Evolutionary conservation across 2,113 vertebrate genomes (phyloP), one percentile per base, ranked within the genome.

Genomic region (Halcyon malimbica): DNA sequence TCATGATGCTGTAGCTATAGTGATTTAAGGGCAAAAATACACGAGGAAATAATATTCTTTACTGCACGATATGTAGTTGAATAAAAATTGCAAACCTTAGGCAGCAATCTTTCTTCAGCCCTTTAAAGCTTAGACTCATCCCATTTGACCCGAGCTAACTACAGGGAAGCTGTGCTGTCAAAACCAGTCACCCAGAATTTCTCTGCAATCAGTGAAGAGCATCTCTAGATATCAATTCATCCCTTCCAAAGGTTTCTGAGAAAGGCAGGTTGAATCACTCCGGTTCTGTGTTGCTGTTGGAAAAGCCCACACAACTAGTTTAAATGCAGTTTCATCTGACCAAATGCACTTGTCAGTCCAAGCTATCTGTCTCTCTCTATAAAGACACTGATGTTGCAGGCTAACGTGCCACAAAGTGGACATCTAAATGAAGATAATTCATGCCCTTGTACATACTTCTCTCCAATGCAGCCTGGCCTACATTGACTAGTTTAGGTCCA

Each of bases 271-370:
- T 14, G 16, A 85, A 44, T 16, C 6, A 4, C 4, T 6, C 33
- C 39, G 17, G 25, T 78, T 48, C 20, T 16, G 7, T 48, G 37
- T 3, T 67, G 33, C 2, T 29, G 5, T 8, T 44, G 20, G 28
- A 31, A 88, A 73, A 89, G 10, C 28, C 39, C 37, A 80, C 54
- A 37, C 1, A 59, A 31, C 5, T 2, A 39, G 7, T 37, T 79
- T 33, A 92, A 12, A 51, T 7, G 73, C 14, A 1, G 8, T 44
- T 87, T 73, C 35, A n/a, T 10, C 74, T 73, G 12, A 42, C 42
- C 2, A 0, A 35, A 60, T 5, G 16, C 21, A 35, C 3, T 0
- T 3, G 8, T 46, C 48, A 62, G 71, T 13, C 41, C 77, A 41
- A 82, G n/a, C 33, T 17, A 11, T 14, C 33, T 28, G 14, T 37